Base-by-base conservation (phyloP, 2,797 vertebrate genomes). In the Carapus acus region DNA sequence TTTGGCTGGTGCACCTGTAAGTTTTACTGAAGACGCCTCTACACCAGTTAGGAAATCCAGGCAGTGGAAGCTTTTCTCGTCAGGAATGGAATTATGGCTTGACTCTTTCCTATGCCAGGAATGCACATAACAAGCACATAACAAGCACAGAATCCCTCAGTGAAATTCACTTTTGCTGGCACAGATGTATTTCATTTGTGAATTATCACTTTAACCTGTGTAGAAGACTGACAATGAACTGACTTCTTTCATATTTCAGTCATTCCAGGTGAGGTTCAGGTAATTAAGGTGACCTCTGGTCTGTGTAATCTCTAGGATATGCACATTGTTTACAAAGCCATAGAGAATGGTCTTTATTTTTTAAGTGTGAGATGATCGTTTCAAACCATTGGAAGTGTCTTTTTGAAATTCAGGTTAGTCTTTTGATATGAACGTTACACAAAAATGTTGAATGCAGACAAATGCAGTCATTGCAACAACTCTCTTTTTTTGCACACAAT, bases 401-500 rank as follows among this genome's bases (percentile, higher is more conserved):
- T 72, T 59, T 49, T 58, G 38, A 40, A 61, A 57, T 62, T 44
- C 40, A 3, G 33, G 47, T 47, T 54, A 46, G 62, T 65, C 19
- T n/a, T 67, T 76, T 77, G 65, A 67, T 13, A 43, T 16, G 33
- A 16, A 21, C 24, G 36, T 65, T 39, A 40, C n/a, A 39, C 8
- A 14, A 75, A 69, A 72, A 59, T 69, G 69, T 73, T 52, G 43
- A 80, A 70, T 55, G 71, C 79, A 77, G 74, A 67, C 56, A 54
- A 73, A 76, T 81, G 78, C 78, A 76, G 76, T 83, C 74, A 67
- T 76, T 18, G 48, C 79, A 82, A 67, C 31, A 9, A 79, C 73
- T 81, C 66, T 80, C 45, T 72, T 73, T 79, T n/a, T 76, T 84
- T 74, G 74, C 81, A 81, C 79, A 77, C 66, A 5, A 66, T 40